These are phyloP conservation scores for Ameiurus melas DNA, from an alignment of 2,113 vertebrate species.

Conservation along the genomic window DNA sequence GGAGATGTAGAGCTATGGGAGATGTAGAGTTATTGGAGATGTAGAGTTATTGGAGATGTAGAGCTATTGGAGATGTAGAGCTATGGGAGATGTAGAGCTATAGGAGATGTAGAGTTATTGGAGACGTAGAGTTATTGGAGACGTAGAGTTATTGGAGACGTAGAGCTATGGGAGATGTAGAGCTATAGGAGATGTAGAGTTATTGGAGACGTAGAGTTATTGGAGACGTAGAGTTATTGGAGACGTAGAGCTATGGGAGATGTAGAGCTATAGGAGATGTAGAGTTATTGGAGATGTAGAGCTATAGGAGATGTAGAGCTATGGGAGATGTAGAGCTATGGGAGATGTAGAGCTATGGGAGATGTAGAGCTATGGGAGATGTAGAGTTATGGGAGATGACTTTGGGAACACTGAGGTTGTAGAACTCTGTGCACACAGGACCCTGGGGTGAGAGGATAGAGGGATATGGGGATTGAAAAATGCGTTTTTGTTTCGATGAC, in stretches of 20 bases:
- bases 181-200: background rate
- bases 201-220: background rate
- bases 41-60: background rate
- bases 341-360: background rate
- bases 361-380: background rate
- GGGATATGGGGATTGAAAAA: background rate
- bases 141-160: background rate
- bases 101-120: background rate
- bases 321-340: background rate
- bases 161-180: background rate
- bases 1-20: background rate
- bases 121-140: background rate
- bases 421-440: background rate
- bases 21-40: background rate
- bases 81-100: background rate
- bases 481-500: background rate
- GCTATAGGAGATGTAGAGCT: background rate
- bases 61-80: background rate
- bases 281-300: background rate
- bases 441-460: background rate
- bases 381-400: background rate
- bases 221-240: background rate
- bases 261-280: background rate
- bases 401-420: background rate
- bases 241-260: no score